phyloP scores from a whole-genome alignment of 2,888 invertebrate genomes.

The Acrocyrtus sp. region DNA sequence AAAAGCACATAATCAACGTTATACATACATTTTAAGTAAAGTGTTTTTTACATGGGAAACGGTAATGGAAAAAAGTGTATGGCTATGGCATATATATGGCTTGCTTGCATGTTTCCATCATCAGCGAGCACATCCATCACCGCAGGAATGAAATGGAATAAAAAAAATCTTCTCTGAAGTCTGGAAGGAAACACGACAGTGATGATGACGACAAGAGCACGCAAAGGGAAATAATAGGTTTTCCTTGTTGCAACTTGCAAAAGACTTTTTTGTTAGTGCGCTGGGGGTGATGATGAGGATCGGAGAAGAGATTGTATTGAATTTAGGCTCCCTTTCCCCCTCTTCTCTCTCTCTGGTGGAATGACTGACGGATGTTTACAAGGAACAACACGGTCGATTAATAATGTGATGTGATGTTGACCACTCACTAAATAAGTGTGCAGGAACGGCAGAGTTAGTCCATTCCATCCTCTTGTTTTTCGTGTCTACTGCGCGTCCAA shows the following conservation, averaged over 20 bases:
- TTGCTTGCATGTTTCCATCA: neutral
- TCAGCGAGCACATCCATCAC: neutral
- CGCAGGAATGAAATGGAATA: neutral
- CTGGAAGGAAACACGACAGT: neutral
- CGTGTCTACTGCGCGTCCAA: neutral
- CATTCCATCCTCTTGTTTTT: neutral
- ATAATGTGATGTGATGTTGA: neutral
- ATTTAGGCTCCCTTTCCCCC: no score
- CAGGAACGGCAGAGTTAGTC: no score
- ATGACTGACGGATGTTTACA: constrained; percentile 1
- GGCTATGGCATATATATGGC: neutral
- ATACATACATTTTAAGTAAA: no score
- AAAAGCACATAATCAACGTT: no score
- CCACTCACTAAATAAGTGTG: neutral
- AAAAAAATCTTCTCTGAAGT: neutral
- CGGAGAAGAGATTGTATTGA: no score
- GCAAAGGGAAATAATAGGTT: neutral
- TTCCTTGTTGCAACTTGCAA: neutral
- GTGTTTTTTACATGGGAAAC: neutral
- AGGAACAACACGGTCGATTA: constrained; percentile 7
- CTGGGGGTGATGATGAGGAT: no score
- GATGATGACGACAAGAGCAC: neutral
- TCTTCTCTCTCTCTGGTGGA: no score
- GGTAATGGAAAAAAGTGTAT: neutral
- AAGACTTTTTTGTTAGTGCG: no score